Percentiles rank a stretch among this genome's conserved stretches.
phyloP scores from a whole-genome alignment of 2,888 invertebrate genomes.

The Argyresthia goedartella region DNA sequence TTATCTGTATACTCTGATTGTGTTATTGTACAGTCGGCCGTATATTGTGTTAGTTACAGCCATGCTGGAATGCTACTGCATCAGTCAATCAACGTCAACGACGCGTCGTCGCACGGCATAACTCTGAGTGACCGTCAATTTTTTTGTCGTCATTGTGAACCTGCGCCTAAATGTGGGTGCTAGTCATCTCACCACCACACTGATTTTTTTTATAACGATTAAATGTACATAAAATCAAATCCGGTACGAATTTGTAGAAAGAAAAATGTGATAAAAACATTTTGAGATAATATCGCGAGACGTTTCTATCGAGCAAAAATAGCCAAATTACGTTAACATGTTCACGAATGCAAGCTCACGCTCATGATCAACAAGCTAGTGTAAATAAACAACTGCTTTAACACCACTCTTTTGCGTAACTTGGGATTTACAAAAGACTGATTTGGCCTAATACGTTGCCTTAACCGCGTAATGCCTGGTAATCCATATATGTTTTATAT shows the following conservation, averaged over 20 bases:
- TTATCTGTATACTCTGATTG: background rate
- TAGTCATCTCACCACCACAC: background rate
- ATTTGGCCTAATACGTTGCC: too few relatives aligned
- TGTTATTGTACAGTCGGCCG: background rate
- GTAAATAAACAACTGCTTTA: too few relatives aligned
- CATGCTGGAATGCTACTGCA: too few relatives aligned
- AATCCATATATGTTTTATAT: too few relatives aligned
- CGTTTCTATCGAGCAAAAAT: too few relatives aligned
- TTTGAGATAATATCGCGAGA: background rate
- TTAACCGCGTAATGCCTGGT: too few relatives aligned
- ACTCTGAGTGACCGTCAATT: background rate
- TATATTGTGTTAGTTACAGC: too few relatives aligned
- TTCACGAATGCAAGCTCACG: background rate
- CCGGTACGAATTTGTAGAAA: background rate
- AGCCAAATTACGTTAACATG: too few relatives aligned
- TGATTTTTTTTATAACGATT: background rate
- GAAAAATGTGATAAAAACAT: background rate
- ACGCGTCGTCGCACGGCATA: background rate
- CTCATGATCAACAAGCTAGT: background rate
- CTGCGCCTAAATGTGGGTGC: background rate
- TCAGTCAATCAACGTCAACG: too few relatives aligned
- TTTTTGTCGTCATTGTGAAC: background rate
- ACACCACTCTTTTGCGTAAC: too few relatives aligned
- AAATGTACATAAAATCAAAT: background rate
- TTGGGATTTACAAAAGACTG: too few relatives aligned